Conservation (phyloP, 2,797 vertebrate species). For the Cryptoblepharus egeriae region DNA sequence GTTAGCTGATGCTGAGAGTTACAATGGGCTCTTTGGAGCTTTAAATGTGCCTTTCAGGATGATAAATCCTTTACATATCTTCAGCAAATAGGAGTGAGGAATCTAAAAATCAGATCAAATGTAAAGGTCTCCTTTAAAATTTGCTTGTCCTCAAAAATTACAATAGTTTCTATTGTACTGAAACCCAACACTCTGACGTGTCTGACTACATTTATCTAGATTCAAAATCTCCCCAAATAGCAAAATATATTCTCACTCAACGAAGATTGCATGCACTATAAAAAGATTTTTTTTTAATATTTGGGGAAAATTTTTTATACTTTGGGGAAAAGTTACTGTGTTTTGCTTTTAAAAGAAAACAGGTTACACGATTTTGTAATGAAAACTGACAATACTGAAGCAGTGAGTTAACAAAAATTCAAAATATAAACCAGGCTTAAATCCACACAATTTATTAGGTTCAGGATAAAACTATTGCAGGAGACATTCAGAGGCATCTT, state of each 20-base stretch:
- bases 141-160: neutral
- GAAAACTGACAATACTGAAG: neutral
- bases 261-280: slow-evolving; percentile 16
- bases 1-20: slow-evolving; percentile 3
- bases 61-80: slow-evolving; percentile 34
- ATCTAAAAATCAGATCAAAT: slow-evolving; percentile 13
- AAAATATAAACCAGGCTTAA: neutral
- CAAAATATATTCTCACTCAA: slow-evolving; percentile 29
- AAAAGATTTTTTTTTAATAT: neutral
- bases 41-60: slow-evolving; percentile 24
- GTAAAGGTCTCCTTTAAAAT: slow-evolving; percentile 13
- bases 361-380: neutral
- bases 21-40: slow-evolving; percentile 19
- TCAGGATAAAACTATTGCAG: neutral
- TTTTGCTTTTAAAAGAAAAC: neutral
- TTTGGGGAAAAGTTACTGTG: neutral
- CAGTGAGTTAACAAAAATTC: neutral
- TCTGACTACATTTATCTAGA: slow-evolving; percentile 40
- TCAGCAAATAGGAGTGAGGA: slow-evolving; percentile 11
- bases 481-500: neutral
- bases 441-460: neutral
- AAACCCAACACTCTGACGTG: neutral
- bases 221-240: slow-evolving; percentile 26
- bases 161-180: slow-evolving; percentile 12
- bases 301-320: neutral